Evolutionary conservation across 2,113 vertebrate species (phyloP).

Genomic region (Sterrhoptilus dennistouni): DNA sequence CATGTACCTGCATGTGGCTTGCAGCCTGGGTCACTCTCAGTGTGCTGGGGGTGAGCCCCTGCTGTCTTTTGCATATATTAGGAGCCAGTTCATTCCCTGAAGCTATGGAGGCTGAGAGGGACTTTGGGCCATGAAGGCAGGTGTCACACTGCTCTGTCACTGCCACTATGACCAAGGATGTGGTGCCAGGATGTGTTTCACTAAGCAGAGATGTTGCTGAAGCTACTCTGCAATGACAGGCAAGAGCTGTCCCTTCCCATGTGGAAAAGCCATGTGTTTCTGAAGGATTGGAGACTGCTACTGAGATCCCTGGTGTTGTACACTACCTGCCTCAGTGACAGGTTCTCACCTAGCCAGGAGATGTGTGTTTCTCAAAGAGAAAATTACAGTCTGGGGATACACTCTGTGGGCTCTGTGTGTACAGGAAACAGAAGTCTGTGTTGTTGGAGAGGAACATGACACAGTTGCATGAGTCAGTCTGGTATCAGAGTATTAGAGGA

Average conservation of each 20-base stretch:
- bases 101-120: not conserved
- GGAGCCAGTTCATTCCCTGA: not conserved
- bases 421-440: not conserved
- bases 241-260: not conserved
- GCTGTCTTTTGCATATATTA: not conserved
- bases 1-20: not conserved
- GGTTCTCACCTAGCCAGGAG: not conserved
- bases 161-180: too few relatives aligned
- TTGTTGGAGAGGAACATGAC: not conserved
- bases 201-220: rapidly evolving
- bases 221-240: rapidly evolving
- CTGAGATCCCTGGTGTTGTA: not conserved
- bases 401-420: not conserved
- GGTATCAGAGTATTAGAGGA: not conserved
- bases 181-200: not conserved
- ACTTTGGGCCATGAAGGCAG: not conserved
- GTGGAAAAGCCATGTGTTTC: rapidly evolving
- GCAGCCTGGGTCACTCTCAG: not conserved
- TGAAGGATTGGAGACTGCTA: not conserved
- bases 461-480: not conserved
- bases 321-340: not conserved
- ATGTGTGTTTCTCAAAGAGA: not conserved
- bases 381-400: not conserved
- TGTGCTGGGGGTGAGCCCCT: not conserved
- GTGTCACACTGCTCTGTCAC: not conserved